Evolutionary conservation across 2,888 invertebrate species (phyloP).

Genomic region (Chymomyza amoena): DNA sequence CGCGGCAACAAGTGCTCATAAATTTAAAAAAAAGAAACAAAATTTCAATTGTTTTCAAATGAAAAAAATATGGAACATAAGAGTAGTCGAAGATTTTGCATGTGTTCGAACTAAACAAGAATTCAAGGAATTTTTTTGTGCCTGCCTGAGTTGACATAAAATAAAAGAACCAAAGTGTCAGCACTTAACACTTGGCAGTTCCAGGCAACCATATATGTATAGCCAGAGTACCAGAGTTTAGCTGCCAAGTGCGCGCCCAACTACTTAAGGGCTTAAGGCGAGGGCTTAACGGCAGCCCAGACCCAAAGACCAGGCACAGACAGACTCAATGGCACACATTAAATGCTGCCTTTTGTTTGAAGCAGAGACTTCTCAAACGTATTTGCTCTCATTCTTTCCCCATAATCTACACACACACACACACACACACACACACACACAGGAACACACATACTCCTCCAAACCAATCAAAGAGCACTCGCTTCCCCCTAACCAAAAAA

Average conservation of each 20-base stretch:
- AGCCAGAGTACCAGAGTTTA: slow-evolving; percentile 6
- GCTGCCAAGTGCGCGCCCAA: slow-evolving; percentile 38
- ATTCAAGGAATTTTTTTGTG: slow-evolving; percentile 58
- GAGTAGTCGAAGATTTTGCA: slow-evolving; percentile 39
- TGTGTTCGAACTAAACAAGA: slow-evolving; percentile 34
- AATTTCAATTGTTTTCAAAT: slow-evolving; percentile 48
- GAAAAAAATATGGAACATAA: slow-evolving; percentile 14
- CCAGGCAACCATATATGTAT: slow-evolving; percentile 4
- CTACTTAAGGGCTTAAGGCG: slow-evolving; percentile 54
- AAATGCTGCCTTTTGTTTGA: not conserved
- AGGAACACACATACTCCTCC: not conserved
- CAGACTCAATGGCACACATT: not conserved
- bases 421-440: too few relatives aligned
- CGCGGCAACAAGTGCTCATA: slow-evolving; percentile 36
- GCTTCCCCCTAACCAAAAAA: not conserved
- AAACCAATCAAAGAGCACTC: not conserved
- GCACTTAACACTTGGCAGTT: slow-evolving; percentile 64
- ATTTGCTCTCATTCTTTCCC: not conserved
- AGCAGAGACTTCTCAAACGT: not conserved
- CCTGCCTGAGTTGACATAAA: slow-evolving; percentile 41
- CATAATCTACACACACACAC: not conserved
- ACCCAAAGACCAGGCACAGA: not conserved
- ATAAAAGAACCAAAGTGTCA: slow-evolving; percentile 44
- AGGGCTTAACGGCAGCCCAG: not conserved
- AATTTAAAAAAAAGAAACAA: slow-evolving; percentile 5